Conservation (phyloP, 2,888 invertebrate species). For the Ischnura elegans region DNA sequence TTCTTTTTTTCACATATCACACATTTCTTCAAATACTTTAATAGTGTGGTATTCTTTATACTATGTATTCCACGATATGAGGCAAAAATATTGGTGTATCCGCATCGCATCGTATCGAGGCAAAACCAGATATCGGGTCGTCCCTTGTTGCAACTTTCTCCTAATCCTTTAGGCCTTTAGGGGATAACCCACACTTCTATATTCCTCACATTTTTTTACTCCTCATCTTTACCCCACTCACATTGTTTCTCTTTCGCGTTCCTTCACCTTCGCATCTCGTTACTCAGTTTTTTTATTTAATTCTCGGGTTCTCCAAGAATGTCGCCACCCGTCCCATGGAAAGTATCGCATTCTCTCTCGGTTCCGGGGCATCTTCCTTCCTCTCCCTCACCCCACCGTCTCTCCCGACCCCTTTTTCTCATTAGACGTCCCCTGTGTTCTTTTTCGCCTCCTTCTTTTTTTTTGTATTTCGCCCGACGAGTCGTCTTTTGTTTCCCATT, state of each 20-base stretch:
- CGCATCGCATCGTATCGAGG: too few species aligned
- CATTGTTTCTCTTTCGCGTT: not conserved
- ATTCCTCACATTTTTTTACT: not conserved
- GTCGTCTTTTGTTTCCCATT: not conserved
- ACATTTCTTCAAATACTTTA: too few species aligned
- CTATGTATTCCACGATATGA: too few species aligned
- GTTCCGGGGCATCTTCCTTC: not conserved
- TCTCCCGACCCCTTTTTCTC: not conserved
- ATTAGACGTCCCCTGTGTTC: not conserved
- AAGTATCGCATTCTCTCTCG: constrained; percentile 21
- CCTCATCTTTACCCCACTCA: not conserved
- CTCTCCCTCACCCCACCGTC: not conserved
- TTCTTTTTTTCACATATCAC: too few species aligned
- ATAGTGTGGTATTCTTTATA: too few species aligned
- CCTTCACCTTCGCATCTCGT: constrained; percentile 5
- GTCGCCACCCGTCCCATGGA: not conserved
- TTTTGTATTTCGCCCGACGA: not conserved
- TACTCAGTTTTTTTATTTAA: not conserved
- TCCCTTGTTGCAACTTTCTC: not conserved
- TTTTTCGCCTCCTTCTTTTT: not conserved
- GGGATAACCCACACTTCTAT: not conserved
- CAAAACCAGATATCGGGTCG: too few species aligned
- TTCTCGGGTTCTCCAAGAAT: not conserved
- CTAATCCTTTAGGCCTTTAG: not conserved
- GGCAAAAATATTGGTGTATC: too few species aligned